Evolutionary conservation across 2,888 invertebrate species (phyloP).

Genomic region (Noctuana brunneofusca): DNA sequence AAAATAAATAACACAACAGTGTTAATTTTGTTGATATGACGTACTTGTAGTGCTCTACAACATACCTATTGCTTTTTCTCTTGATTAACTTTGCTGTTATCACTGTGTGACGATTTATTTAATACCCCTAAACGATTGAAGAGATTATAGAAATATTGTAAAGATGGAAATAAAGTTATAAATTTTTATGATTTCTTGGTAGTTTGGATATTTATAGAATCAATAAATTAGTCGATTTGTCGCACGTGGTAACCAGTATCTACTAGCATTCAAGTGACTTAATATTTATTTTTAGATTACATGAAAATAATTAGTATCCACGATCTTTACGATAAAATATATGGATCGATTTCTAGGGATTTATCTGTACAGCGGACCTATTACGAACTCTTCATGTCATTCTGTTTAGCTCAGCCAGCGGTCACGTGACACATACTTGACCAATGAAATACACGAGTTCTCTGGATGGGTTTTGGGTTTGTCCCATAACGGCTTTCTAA

Average conservation of each 20-base stretch:
- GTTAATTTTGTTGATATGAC: background rate
- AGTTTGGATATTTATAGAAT: background rate
- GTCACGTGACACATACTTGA: no score
- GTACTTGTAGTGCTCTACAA: background rate
- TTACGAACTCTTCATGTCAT: no score
- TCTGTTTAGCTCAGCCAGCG: no score
- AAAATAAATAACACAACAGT: no score
- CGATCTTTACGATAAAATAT: no score
- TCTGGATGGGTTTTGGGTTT: no score
- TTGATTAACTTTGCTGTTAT: background rate
- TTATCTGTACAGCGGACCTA: no score
- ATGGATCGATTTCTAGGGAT: no score
- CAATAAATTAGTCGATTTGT: background rate
- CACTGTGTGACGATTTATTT: background rate
- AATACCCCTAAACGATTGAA: background rate
- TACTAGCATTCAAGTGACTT: background rate
- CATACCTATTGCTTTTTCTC: background rate
- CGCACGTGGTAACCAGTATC: background rate
- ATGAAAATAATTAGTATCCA: background rate
- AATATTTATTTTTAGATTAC: background rate
- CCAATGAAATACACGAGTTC: no score
- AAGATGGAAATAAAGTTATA: slow-evolving; percentile 4
- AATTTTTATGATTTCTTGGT: background rate
- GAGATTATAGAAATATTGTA: background rate
- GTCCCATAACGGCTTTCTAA: no score